phyloP scores from a whole-genome alignment of 2,888 invertebrate genomes.

The Autographa gamma region DNA sequence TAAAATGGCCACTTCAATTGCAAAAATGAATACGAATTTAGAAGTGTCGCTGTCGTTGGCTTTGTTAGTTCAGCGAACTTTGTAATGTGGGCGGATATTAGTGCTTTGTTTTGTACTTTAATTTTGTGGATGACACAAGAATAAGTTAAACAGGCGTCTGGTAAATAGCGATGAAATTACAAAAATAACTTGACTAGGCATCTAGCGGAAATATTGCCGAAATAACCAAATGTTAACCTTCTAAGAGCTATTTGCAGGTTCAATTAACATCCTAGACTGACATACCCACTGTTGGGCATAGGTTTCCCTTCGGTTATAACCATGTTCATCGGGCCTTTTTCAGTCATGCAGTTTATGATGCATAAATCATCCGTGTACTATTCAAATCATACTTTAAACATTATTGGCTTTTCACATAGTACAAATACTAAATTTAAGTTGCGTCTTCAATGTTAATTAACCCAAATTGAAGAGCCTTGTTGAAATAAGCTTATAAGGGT shows the following conservation, averaged over 20 bases:
- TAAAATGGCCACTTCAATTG: slow-evolving; percentile 59
- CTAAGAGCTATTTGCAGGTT: too few species aligned
- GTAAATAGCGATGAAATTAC: too few species aligned
- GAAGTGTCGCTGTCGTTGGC: slow-evolving; percentile 34
- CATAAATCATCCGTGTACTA: not conserved
- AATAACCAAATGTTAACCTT: too few species aligned
- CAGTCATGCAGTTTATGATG: not conserved
- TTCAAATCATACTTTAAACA: not conserved
- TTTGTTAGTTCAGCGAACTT: slow-evolving; percentile 42
- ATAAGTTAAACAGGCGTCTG: too few species aligned
- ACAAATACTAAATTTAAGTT: not conserved
- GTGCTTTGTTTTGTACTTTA: too few species aligned
- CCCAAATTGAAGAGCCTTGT: slow-evolving; percentile 25
- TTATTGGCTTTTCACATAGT: not conserved
- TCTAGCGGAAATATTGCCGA: too few species aligned
- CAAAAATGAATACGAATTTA: slow-evolving; percentile 41
- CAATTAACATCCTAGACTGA: too few species aligned
- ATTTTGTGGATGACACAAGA: too few species aligned
- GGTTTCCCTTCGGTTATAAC: too few species aligned
- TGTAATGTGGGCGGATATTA: slow-evolving; percentile 26
- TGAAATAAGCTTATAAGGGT: slow-evolving; percentile 22
- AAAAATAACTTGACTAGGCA: too few species aligned
- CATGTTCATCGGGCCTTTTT: not conserved
- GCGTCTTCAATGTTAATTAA: slow-evolving; percentile 27
- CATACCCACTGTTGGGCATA: not conserved